These are phyloP conservation scores for Drosophila pachea DNA, from an alignment of 1,140 invertebrate genomes.

Conservation along the genomic window DNA sequence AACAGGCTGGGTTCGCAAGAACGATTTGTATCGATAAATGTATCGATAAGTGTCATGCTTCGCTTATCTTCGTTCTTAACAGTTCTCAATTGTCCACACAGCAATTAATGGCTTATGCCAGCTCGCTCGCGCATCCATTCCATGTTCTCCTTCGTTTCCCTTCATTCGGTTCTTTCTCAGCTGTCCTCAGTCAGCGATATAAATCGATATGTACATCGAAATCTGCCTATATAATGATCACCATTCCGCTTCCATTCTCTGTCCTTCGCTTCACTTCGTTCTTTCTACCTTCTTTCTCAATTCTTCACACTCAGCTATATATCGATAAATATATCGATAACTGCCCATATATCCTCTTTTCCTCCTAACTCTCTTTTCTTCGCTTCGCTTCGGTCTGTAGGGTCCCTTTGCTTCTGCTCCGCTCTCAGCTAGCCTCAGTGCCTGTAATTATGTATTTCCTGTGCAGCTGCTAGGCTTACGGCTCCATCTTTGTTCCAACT, in stretches of 20 bases:
- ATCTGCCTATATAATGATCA: background rate
- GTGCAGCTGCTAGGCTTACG: slow-evolving; percentile 5
- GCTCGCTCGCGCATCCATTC: background rate
- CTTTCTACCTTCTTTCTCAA: background rate
- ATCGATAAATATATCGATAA: no score
- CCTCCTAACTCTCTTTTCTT: background rate
- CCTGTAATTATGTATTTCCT: slow-evolving; percentile 1
- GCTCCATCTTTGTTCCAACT: slow-evolving; percentile 30
- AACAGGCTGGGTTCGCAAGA: no score
- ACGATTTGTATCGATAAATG: no score
- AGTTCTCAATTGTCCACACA: no score
- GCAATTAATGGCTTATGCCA: background rate
- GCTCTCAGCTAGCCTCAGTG: background rate
- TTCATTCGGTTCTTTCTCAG: background rate
- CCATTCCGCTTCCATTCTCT: background rate
- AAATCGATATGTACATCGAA: background rate
- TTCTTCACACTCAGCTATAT: no score
- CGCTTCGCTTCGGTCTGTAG: no score
- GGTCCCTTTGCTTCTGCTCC: no score
- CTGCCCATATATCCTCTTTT: no score
- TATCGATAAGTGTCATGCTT: no score
- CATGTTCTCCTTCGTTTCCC: no score
- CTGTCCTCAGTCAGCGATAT: no score
- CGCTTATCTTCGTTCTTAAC: no score
- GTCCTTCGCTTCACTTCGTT: background rate